Base-by-base conservation (phyloP, 2,113 vertebrate genomes). In the Varanus salvator region DNA sequence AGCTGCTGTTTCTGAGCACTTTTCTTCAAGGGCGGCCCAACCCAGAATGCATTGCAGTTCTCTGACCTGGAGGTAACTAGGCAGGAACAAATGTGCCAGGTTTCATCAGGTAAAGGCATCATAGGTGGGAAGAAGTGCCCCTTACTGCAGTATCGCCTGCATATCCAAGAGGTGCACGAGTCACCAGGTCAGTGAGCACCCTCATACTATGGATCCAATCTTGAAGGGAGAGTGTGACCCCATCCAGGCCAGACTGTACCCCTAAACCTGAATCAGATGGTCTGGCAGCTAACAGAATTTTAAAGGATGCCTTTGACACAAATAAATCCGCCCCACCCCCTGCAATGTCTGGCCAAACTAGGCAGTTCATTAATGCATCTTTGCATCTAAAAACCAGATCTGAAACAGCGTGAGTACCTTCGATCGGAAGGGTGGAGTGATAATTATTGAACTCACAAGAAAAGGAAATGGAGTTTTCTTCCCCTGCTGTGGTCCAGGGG, bases 231-330 rank as follows among this genome's bases (percentile, higher is more conserved):
- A 60, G 57, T 60, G 57, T 15, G 17, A 60, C 57, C 19, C 60
- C 60, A n/a, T n/a, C 71, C 71, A 74, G 34, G 3, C 1, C 71
- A 15, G 31, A n/a, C 8, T 15, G 29, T 12, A 15, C 29, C 71
- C 60, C 71, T 34, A 15, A 74, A 74, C n/a, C 11, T 74, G 71
- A 74, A 74, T 74, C 71, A 74, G 14, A 74, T 74, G 71, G 31
- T 34, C n/a, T 74, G 31, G 15, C 60, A 74, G 15, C 11, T 11
- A 4, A 74, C 71, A n/a, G 29, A 92, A 94, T 96, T 96, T 94
- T 96, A 93, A 95, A 87, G 95, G 95, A 95, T 92, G 94, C 89
- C 83, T 91, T 96, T 96, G 95, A 95, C 95, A 38, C 11, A 34
- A 19, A 75, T 34, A 75, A 88, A 0, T 15, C 31, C 72, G 8